Percentiles rank a stretch among this genome's conserved stretches.
These are phyloP conservation scores for Odontophorus gujanensis DNA, from an alignment of 2,113 vertebrate genomes.

Conservation along the genomic window DNA sequence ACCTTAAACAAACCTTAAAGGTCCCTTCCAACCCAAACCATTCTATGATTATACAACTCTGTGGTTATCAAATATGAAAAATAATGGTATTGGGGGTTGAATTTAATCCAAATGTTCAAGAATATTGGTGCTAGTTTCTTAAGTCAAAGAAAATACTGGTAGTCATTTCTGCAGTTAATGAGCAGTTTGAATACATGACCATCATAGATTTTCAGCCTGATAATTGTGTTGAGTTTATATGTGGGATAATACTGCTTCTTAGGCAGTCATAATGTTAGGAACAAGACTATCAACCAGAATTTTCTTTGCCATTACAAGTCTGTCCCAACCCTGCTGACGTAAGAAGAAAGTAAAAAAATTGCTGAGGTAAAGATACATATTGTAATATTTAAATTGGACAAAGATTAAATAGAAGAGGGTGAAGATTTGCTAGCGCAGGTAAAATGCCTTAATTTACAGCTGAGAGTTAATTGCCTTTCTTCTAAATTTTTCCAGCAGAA, in stretches of 20 bases:
- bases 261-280: neutral
- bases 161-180: neutral
- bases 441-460: neutral
- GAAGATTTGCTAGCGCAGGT: constrained; percentile 9
- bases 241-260: neutral
- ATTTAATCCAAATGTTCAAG: neutral
- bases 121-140: neutral
- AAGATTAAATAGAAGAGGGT: neutral
- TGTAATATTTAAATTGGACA: neutral
- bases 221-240: neutral
- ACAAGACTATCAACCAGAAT: neutral
- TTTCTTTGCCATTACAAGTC: neutral
- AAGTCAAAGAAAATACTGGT: neutral
- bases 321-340: neutral
- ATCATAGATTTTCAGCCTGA: neutral
- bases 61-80: neutral
- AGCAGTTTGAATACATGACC: neutral
- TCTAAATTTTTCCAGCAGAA: constrained; percentile 29
- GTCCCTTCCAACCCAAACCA: too few relatives aligned
- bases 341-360: neutral
- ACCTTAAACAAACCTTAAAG: too few relatives aligned
- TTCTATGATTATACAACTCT: too few relatives aligned
- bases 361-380: neutral
- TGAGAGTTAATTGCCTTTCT: neutral
- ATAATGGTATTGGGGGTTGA: neutral